Percentiles rank a stretch among this genome's conserved stretches.
These are phyloP conservation scores for Tigriopus japonicus DNA, from an alignment of 1,140 invertebrate genomes.

Conservation along the genomic window DNA sequence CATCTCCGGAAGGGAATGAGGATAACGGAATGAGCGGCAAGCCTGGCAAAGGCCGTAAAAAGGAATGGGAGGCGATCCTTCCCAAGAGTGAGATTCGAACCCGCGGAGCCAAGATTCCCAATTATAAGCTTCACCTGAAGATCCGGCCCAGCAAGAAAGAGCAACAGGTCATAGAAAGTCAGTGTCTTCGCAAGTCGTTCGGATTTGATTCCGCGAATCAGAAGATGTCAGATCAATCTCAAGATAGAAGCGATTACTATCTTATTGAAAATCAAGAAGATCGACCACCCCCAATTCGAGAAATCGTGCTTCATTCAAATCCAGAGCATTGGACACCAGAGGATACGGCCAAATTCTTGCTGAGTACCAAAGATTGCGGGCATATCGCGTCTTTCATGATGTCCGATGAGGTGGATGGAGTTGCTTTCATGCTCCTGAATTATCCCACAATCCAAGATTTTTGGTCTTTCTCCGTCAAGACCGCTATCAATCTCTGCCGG, in stretches of 20 bases:
- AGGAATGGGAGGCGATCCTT: neutral
- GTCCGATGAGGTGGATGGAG: conserved; percentile 1
- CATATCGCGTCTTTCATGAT: conserved; percentile 1
- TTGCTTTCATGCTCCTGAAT: conserved; percentile 9
- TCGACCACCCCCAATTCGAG: neutral
- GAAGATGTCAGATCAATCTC: neutral
- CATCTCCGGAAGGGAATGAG: neutral
- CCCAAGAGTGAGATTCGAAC: conserved; percentile 9
- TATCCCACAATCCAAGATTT: conserved; percentile 1
- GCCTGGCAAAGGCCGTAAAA: neutral
- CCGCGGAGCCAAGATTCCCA: conserved; percentile 3
- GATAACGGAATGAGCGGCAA: too few relatives aligned
- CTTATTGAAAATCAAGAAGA: neutral
- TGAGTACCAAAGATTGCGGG: neutral
- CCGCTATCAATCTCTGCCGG: neutral
- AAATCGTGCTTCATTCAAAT: neutral
- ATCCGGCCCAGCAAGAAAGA: conserved; percentile 3
- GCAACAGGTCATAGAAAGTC: neutral
- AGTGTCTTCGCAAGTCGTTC: neutral
- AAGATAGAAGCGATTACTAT: neutral
- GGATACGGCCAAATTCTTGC: conserved; percentile 1
- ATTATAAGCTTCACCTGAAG: conserved; percentile 7
- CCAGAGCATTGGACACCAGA: neutral
- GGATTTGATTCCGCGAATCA: neutral
- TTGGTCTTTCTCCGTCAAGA: neutral